Percentiles rank a stretch among this genome's conserved stretches.
These are phyloP conservation scores for Cettia cetti DNA, from an alignment of 2,113 vertebrate species.

Conservation along the genomic window DNA sequence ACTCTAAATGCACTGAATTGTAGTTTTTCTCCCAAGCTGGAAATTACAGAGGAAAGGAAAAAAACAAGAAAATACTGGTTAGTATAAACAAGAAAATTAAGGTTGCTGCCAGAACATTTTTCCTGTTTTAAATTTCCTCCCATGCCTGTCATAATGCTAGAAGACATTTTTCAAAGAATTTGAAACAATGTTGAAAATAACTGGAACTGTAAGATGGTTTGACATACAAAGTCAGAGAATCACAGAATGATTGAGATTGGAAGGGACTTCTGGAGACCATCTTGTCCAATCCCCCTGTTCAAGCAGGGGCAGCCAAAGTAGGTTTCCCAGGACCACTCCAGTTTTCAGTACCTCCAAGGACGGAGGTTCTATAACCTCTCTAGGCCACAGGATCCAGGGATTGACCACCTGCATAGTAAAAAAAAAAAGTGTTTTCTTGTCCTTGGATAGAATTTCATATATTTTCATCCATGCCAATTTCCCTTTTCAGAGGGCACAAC, in stretches of 20 bases:
- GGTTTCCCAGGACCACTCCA: background rate
- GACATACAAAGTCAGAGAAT: background rate
- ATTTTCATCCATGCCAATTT: background rate
- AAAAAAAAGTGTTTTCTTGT: background rate
- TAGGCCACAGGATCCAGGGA: rapidly evolving
- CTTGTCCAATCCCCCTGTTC: background rate
- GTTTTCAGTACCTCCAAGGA: background rate
- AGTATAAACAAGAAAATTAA: background rate
- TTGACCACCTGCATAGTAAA: background rate
- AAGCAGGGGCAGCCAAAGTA: background rate
- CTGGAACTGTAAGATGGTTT: background rate
- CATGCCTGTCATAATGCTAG: background rate
- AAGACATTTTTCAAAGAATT: background rate
- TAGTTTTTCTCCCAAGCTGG: background rate
- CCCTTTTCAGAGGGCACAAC: background rate
- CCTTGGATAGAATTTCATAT: background rate
- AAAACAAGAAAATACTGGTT: background rate
- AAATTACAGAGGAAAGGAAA: background rate
- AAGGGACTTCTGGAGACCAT: background rate
- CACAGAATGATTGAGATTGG: background rate
- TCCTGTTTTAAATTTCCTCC: background rate
- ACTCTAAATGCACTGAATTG: background rate
- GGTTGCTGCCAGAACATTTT: background rate
- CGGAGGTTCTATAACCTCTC: background rate
- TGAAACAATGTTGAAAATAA: background rate